Conservation (phyloP, 2,888 invertebrate species). For the Pristionchus mayeri region DNA sequence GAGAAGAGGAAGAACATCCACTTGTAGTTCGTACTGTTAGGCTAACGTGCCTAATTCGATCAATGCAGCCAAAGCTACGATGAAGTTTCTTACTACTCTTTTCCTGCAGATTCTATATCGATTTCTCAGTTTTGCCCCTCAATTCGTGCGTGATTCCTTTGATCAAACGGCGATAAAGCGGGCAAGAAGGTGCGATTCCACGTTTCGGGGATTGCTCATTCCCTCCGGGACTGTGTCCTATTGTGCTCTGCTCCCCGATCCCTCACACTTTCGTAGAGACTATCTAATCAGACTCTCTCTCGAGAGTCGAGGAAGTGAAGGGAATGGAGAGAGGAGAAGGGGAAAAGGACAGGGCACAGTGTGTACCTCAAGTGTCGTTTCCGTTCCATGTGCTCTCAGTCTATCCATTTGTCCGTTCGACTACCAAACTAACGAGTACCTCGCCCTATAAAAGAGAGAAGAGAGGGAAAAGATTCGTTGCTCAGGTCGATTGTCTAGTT, state of each 20-base stretch:
- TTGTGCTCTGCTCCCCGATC: neutral
- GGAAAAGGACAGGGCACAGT: neutral
- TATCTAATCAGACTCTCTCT: no score
- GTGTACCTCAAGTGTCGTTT: neutral
- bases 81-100: no score
- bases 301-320: neutral
- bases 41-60: no score
- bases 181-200: no score
- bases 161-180: no score
- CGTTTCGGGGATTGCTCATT: no score
- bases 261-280: neutral
- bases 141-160: no score
- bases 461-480: neutral
- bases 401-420: neutral
- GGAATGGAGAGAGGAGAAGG: neutral
- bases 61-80: no score
- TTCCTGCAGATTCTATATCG: no score
- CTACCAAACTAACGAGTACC: neutral
- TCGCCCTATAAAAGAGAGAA: neutral
- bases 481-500: neutral
- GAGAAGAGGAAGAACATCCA: no score
- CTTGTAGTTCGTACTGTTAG: no score
- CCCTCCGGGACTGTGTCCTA: neutral
- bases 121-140: no score
- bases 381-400: neutral